These are phyloP conservation scores for Andricus grossulariae DNA, from an alignment of 1,140 invertebrate genomes.

Conservation along the genomic window DNA sequence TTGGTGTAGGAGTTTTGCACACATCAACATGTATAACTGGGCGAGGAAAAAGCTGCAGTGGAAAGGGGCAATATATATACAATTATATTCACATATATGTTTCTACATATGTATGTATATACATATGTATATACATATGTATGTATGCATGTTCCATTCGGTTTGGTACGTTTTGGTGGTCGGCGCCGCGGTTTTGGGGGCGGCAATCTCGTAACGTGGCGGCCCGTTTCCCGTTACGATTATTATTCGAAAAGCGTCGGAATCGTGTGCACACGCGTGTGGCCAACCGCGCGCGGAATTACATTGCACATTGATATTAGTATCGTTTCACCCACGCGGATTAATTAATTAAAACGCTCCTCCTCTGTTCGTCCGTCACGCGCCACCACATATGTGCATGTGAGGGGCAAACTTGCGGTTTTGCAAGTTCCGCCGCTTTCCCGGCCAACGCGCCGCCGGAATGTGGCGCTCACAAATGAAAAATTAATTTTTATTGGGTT, in stretches of 20 bases:
- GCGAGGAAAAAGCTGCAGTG: conserved; percentile 5
- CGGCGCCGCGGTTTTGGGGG: conserved; percentile 59
- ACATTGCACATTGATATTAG: conserved; percentile 73
- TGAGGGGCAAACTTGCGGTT: conserved; percentile 49
- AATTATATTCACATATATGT: too few relatives aligned
- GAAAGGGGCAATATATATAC: conserved; percentile 6
- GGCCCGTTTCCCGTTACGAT: conserved; percentile 58
- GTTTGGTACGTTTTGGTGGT: conserved; percentile 36
- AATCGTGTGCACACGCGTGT: conserved; percentile 55
- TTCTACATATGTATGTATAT: too few relatives aligned
- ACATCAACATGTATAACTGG: background rate
- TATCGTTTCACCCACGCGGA: conserved; percentile 64
- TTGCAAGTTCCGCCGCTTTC: conserved; percentile 54
- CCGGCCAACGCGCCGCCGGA: conserved; percentile 53
- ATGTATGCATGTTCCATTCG: background rate
- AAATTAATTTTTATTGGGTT: too few relatives aligned
- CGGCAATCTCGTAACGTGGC: conserved; percentile 56
- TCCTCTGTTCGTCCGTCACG: conserved; percentile 41
- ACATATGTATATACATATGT: too few relatives aligned
- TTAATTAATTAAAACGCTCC: conserved; percentile 74
- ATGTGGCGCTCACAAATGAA: conserved; percentile 35
- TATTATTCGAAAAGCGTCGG: conserved; percentile 37
- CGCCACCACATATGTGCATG: conserved; percentile 39
- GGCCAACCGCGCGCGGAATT: conserved; percentile 67
- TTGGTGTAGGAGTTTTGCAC: background rate